Evolutionary conservation across 2,797 vertebrate species (phyloP).

Genomic region (Lates japonicus): DNA sequence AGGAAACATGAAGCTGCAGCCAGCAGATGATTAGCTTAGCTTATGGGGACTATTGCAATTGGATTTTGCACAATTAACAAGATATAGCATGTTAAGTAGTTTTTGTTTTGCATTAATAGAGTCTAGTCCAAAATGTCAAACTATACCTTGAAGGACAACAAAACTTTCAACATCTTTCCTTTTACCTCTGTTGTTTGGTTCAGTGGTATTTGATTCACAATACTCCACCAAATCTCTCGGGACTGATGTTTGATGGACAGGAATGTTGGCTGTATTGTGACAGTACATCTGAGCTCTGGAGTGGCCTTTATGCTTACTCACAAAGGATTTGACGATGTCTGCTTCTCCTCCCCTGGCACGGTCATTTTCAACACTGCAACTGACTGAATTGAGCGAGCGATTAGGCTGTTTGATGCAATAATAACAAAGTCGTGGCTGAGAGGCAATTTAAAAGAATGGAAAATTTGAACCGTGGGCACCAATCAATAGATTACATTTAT

Average conservation of each 20-base stretch:
- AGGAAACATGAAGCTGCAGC: neutral
- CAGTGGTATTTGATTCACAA: neutral
- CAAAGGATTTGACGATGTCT: conserved; percentile 1
- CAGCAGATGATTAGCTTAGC: neutral
- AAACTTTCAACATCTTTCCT: neutral
- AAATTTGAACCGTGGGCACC: no score
- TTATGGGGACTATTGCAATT: neutral
- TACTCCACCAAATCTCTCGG: neutral
- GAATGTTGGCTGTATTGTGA: neutral
- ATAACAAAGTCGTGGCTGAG: neutral
- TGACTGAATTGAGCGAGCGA: neutral
- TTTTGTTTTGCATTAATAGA: no score
- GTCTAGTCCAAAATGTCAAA: neutral
- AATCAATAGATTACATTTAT: no score
- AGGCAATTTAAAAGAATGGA: no score
- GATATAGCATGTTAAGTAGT: no score
- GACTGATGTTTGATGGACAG: conserved; percentile 2
- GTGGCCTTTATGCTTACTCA: conserved; percentile 2
- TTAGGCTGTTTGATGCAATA: neutral
- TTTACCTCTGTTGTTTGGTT: neutral
- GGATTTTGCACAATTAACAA: no score
- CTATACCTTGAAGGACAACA: neutral
- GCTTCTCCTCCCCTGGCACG: neutral
- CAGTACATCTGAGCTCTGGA: neutral
- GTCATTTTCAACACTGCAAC: neutral